These are phyloP conservation scores for Sylvia borin DNA, from an alignment of 2,797 vertebrate genomes.

Conservation along the genomic window DNA sequence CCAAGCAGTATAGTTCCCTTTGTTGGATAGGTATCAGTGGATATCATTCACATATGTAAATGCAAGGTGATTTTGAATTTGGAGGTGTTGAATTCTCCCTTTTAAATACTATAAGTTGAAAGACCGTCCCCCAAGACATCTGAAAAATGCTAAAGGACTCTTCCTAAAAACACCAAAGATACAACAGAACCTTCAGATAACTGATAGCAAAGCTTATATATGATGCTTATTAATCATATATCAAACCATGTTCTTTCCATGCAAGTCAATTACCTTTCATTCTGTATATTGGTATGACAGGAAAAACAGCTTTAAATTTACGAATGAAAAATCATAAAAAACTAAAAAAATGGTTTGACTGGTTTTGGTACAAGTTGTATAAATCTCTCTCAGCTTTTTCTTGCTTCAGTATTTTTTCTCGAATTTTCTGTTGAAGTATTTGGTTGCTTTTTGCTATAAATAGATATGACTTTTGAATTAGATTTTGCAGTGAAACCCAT, in stretches of 20 bases:
- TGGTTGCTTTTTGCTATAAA: background rate
- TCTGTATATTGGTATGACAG: background rate
- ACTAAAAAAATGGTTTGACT: background rate
- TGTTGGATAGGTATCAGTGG: background rate
- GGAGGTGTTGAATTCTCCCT: background rate
- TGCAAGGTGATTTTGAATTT: background rate
- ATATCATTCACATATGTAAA: background rate
- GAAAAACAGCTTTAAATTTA: background rate
- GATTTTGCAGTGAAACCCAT: conserved; percentile 26
- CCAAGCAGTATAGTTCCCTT: background rate
- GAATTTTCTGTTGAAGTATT: background rate
- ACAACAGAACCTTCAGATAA: background rate
- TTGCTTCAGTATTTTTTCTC: background rate
- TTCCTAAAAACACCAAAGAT: background rate
- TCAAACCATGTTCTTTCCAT: background rate
- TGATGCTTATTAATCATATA: background rate
- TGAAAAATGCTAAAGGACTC: background rate
- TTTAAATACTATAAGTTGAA: background rate
- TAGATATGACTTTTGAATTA: conserved; percentile 23
- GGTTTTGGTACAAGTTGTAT: background rate
- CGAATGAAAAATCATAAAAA: background rate
- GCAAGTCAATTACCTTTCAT: background rate
- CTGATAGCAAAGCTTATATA: background rate
- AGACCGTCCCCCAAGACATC: background rate
- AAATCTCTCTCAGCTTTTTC: background rate